Evolutionary conservation across 2,113 vertebrate species (phyloP).

Genomic region (Sorex fumeus): DNA sequence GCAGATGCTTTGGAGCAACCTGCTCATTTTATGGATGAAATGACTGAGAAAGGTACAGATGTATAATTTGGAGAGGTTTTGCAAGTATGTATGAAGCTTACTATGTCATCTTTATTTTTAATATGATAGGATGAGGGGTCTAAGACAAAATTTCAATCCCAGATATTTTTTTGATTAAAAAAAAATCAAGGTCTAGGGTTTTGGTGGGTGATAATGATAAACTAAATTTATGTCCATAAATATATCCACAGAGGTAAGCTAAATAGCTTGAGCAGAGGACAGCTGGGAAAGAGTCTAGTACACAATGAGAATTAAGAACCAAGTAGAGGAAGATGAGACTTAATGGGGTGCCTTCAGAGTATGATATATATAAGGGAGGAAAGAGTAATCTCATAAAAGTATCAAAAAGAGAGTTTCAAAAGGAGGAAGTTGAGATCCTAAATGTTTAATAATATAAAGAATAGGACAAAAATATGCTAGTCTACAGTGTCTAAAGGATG

Average conservation of each 20-base stretch:
- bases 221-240: background rate
- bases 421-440: background rate
- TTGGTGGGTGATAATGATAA: background rate
- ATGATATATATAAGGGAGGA: background rate
- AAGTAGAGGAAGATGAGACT: background rate
- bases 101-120: background rate
- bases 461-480: background rate
- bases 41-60: background rate
- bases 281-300: background rate
- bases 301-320: background rate
- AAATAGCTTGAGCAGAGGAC: background rate
- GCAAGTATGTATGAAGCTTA: background rate
- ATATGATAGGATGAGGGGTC: background rate
- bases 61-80: background rate
- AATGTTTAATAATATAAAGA: background rate
- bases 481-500: background rate
- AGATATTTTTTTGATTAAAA: background rate
- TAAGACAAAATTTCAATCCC: background rate
- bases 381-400: background rate
- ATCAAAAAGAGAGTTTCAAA: background rate
- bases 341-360: background rate
- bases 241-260: background rate
- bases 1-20: background rate
- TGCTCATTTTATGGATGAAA: constrained; percentile 6
- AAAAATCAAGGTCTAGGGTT: background rate